Base-by-base conservation (phyloP, 2,888 invertebrate species). In the Folsomia candida region DNA sequence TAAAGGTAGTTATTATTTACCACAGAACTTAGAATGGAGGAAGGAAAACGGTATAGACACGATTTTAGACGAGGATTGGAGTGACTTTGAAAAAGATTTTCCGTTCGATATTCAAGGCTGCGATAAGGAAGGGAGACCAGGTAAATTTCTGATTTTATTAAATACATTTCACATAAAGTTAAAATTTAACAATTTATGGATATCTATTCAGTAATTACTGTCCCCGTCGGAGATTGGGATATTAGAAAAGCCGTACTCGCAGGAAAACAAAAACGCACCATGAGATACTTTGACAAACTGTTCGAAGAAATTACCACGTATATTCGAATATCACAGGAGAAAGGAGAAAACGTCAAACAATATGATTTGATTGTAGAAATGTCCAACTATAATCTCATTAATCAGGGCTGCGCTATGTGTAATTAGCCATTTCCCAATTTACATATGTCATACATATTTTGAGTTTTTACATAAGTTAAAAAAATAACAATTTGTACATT, bases 261-360 rank as follows among this genome's bases (percentile, higher is more conserved):
- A 28, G 61, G 61, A 14, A 24, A 61, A 28, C 2, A n/a, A 6
- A 28, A 2, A 26, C 4, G 20, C 26, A 61, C 28, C 14, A 61
- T 26, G 27, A 2, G 61, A 28, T 61, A 27, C n/a, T 61, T 61
- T 61, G 61, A 61, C 61, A 61, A 61, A 28, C 20, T 28, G 3
- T 27, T 61, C 26, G 61, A 61, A 26, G 61, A 61, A 28, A 22
- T 61, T 2, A 61, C 26, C 2, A 61, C 28, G 4, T n/a, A 26
- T 11, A 29, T 61, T 28, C 27, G 61, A n/a, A 6, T 3, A 24
- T 22, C 22, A 2, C 59, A 59, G 25, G 20, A 11, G 18, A 26
- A 20, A 28, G 29, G 29, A 18, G 20, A 29, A n/a, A 61, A 61
- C 27, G 29, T 61, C 4, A 61, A 27, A 3, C 61, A 61, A 28